A percentile compares a stretch with the other conserved stretches of the same genome.
Evolutionary conservation across 2,888 invertebrate genomes (phyloP).

Genomic region (Drosophila paramelanica): DNA sequence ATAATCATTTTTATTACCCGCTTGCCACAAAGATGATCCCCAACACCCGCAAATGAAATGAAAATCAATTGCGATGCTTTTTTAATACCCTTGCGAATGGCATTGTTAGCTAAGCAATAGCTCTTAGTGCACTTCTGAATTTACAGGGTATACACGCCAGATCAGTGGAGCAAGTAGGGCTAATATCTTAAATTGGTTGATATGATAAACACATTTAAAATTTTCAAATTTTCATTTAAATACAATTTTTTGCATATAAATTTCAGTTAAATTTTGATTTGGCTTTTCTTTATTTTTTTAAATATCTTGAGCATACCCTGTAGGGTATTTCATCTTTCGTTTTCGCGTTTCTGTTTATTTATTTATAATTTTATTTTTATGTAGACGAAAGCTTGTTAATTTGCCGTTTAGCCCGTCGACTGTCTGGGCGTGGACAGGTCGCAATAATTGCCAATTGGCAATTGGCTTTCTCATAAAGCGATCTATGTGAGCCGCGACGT

Average conservation of each 20-base stretch:
- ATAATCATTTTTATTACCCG: slow-evolving; percentile 73
- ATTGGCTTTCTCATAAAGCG: slow-evolving; percentile 54
- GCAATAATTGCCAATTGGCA: slow-evolving; percentile 58
- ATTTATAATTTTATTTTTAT: slow-evolving; percentile 15
- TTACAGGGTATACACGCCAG: no score
- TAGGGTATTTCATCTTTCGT: neutral
- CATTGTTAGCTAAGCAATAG: neutral
- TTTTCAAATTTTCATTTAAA: no score
- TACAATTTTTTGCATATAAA: no score
- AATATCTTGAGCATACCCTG: no score
- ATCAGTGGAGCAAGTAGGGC: no score
- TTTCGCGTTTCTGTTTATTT: neutral
- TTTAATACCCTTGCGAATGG: slow-evolving; percentile 3
- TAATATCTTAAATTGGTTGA: no score
- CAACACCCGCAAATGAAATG: slow-evolving; percentile 68
- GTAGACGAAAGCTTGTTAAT: slow-evolving; percentile 58
- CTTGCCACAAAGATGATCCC: slow-evolving; percentile 35
- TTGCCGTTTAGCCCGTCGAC: slow-evolving; percentile 44
- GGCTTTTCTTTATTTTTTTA: no score
- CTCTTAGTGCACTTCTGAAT: no score
- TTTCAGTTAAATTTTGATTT: no score
- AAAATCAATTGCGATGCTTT: slow-evolving; percentile 60
- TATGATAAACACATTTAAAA: no score
- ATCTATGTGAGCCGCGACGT: slow-evolving; percentile 40
- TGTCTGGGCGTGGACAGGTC: slow-evolving; percentile 51